Evolutionary conservation across 2,797 vertebrate species (phyloP), one percentile per base, ranked within the genome.

Genomic region (Trematomus bernacchii): DNA sequence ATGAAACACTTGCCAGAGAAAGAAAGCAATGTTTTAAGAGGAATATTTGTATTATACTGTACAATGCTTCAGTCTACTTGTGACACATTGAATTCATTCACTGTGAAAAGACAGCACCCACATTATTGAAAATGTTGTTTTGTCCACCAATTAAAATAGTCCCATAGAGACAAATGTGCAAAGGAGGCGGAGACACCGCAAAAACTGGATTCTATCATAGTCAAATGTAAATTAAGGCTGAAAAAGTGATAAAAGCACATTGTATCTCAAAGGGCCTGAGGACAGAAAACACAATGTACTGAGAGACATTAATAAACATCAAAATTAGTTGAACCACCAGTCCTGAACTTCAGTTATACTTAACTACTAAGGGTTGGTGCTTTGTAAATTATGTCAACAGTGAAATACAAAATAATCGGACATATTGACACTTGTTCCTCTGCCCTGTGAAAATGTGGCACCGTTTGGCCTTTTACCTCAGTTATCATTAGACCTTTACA

Each of bases 401-500:
- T 82, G 57, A 67, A 15, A 42, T 57, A 64, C 47, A 54, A 87
- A 63, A 81, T 30, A 83, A 77, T 78, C 33, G 30, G 79, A 66
- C 71, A 84, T 51, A 64, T 9, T 59, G 69, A 73, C 61, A 70
- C 76, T 51, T 77, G 69, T 74, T 87, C 71, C 64, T 16, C 48
- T 47, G 59, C 62, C 48, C 47, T 46, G 33, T 76, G 72, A 67
- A 19, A 54, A 79, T 82, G 66, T 67, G 58, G 33, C 63, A 42
- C 42, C 3, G 40, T 70, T 73, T 87, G 74, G 72, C 84, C 76
- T 79, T 81, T 87, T 63, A 76, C 77, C 76, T 73, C n/a, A 3
- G 46, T 63, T 53, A 80, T 79, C 58, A 86, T 77, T 84, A 79
- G 67, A 91, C 86, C 70, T 86, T 84, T 75, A 75, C 79, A 88